A percentile compares a stretch with the other conserved stretches of the same genome.
These are phyloP conservation scores for Syndactyla subalaris DNA, from an alignment of 2,797 vertebrate genomes.

Conservation along the genomic window DNA sequence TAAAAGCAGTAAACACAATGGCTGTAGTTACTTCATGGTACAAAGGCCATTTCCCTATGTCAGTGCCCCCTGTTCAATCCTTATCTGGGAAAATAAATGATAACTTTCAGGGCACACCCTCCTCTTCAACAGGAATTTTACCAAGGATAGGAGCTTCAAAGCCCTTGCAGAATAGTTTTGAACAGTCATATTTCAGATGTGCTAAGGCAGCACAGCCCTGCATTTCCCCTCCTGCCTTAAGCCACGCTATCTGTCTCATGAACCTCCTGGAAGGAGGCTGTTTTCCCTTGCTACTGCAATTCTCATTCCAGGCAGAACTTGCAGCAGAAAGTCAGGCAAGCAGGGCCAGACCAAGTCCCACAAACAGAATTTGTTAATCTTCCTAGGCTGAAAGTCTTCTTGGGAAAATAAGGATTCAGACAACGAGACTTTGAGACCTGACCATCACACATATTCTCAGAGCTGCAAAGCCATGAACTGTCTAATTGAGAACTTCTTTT, in stretches of 20 bases:
- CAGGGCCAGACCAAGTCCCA: not conserved
- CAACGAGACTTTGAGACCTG: not conserved
- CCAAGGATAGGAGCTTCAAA: not conserved
- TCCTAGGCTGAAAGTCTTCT: not conserved
- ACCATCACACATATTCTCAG: fast-evolving
- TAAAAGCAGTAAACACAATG: constrained; percentile 2
- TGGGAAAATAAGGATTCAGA: not conserved
- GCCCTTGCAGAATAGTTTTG: not conserved
- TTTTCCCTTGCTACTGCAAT: not conserved
- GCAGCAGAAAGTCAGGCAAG: not conserved
- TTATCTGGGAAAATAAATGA: not conserved
- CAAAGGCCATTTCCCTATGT: not conserved
- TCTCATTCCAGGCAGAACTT: not conserved
- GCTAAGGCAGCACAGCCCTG: not conserved
- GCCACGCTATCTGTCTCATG: not conserved
- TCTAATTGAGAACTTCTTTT: not conserved
- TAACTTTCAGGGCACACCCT: not conserved
- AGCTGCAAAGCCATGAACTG: not conserved
- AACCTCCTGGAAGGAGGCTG: not conserved
- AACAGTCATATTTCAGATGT: not conserved
- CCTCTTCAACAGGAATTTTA: not conserved
- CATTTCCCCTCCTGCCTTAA: not conserved
- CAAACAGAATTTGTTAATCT: not conserved
- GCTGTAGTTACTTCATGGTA: not conserved
- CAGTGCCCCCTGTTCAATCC: not conserved